Evolutionary conservation across 2,888 invertebrate species (phyloP).

Genomic region (Tipula unca): DNA sequence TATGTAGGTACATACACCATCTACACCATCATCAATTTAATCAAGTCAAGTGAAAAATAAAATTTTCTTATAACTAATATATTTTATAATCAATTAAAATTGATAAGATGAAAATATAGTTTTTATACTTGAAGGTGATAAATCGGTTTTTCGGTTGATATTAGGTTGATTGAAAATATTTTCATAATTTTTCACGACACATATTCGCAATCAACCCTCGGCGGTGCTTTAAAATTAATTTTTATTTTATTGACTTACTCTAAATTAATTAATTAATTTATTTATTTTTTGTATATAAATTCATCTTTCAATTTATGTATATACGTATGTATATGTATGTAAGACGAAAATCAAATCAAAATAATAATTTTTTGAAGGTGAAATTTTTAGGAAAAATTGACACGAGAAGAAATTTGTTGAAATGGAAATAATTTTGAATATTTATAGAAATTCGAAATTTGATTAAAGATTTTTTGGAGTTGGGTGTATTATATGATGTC

Average conservation of each 20-base stretch:
- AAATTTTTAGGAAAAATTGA: conserved; percentile 3
- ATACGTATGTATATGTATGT: neutral
- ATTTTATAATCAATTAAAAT: neutral
- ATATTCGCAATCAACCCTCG: neutral
- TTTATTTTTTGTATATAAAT: too few relatives aligned
- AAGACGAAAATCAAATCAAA: neutral
- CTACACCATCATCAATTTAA: neutral
- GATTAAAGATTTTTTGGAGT: neutral
- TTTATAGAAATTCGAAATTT: neutral
- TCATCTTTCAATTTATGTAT: neutral
- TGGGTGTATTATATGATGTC: neutral
- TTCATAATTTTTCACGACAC: neutral
- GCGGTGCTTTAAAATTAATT: neutral
- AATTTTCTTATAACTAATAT: neutral
- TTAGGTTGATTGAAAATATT: neutral
- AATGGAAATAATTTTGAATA: conserved; percentile 14
- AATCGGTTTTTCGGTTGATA: neutral
- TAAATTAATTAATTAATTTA: neutral
- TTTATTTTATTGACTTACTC: neutral
- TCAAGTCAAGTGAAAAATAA: neutral
- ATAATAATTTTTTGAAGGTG: neutral
- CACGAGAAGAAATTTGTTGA: neutral
- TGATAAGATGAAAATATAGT: neutral
- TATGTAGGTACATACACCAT: neutral
- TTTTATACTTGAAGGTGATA: neutral